A percentile compares a stretch with the other conserved stretches of the same genome.
Conservation (phyloP, 2,113 vertebrate genomes). For the Cettia cetti region DNA sequence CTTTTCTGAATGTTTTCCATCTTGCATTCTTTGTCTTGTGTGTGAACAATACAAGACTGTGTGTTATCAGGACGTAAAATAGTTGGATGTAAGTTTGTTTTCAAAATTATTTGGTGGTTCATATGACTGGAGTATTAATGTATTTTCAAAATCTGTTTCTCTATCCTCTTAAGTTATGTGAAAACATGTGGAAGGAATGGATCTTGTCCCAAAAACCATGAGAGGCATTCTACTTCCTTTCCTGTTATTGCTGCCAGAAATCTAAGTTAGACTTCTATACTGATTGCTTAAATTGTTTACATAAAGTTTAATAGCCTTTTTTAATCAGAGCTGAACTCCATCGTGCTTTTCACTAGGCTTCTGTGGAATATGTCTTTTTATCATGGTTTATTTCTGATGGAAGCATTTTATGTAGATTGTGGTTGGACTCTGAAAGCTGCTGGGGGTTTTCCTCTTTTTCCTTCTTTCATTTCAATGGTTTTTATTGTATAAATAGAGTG, state of each 20-base stretch:
- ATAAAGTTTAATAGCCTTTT: slow-evolving; percentile 1
- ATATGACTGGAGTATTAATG: neutral
- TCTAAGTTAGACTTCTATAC: slow-evolving; percentile 6
- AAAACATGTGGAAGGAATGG: neutral
- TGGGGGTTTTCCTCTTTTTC: neutral
- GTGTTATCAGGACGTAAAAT: neutral
- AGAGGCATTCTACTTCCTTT: neutral
- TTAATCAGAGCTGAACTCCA: neutral
- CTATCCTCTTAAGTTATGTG: neutral
- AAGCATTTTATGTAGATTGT: slow-evolving; percentile 1
- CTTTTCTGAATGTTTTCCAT: neutral
- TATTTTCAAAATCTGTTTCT: neutral
- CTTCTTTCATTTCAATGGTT: neutral
- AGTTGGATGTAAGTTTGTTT: neutral
- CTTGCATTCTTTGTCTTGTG: neutral
- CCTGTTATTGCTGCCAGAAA: neutral
- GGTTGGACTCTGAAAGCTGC: neutral
- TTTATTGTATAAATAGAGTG: neutral
- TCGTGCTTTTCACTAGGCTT: neutral
- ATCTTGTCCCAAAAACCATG: neutral
- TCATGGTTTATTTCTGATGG: neutral
- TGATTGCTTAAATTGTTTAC: slow-evolving; percentile 33
- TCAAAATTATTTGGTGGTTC: neutral
- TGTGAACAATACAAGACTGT: neutral
- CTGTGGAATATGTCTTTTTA: slow-evolving; percentile 12